phyloP scores from a whole-genome alignment of 2,888 invertebrate species.

The Desoria tigrina region DNA sequence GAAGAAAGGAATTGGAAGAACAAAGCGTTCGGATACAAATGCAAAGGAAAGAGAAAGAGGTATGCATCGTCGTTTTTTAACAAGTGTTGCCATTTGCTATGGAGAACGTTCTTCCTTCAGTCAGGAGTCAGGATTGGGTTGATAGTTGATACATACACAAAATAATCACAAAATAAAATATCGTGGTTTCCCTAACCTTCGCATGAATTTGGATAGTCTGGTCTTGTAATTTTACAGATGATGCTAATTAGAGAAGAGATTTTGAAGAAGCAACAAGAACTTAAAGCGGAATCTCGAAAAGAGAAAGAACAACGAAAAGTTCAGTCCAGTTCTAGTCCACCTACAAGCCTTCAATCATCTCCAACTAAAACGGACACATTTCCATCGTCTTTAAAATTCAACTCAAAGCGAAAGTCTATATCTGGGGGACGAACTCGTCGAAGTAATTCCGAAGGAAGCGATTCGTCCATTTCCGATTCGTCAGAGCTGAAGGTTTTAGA shows the following conservation, averaged over 20 bases:
- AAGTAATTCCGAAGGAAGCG: conserved; percentile 64
- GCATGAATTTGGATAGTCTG: no score
- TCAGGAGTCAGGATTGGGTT: no score
- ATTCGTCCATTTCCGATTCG: conserved; percentile 63
- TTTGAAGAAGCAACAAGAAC: conserved; percentile 73
- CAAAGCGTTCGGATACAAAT: conserved; percentile 57
- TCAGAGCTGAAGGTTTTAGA: conserved; percentile 61
- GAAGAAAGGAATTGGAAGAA: conserved; percentile 68
- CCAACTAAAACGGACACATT: conserved; percentile 38
- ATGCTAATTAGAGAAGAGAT: conserved; percentile 75
- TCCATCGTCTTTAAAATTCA: not conserved
- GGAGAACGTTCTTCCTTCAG: no score
- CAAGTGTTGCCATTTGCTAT: conserved; percentile 15
- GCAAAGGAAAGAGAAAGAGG: conserved; percentile 69
- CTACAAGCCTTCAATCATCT: conserved; percentile 26
- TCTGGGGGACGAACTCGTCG: conserved; percentile 56
- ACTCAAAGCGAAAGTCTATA: conserved; percentile 36
- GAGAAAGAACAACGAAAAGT: conserved; percentile 53
- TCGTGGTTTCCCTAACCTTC: no score
- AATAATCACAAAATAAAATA: no score
- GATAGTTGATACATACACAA: no score
- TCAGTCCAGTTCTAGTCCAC: conserved; percentile 28
- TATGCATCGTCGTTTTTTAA: conserved; percentile 54
- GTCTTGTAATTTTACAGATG: conserved; percentile 59
- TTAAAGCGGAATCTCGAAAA: conserved; percentile 68